A percentile compares a stretch with the other conserved stretches of the same genome.
Evolutionary conservation across 2,888 invertebrate species (phyloP).

Genomic region (Synanthedon myopaeformis): DNA sequence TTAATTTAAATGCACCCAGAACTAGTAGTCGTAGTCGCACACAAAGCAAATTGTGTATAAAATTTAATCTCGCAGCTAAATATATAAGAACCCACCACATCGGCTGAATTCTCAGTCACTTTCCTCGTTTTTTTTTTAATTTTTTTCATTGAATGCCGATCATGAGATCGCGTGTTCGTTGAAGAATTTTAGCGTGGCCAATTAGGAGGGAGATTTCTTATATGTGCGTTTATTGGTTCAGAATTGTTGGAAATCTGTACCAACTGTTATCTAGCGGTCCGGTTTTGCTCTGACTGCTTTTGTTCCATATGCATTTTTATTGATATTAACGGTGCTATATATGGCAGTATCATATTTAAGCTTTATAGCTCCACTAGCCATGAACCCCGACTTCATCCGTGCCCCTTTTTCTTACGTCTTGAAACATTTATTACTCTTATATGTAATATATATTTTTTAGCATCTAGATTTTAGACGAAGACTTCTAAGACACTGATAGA

Average conservation of each 20-base stretch:
- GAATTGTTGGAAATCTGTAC: background rate
- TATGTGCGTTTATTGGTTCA: background rate
- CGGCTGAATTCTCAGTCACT: conserved; percentile 9
- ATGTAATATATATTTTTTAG: too few species aligned
- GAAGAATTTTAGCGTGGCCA: conserved; percentile 7
- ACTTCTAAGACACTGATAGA: too few species aligned
- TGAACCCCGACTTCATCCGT: too few species aligned
- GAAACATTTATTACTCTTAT: too few species aligned
- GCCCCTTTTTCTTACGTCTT: too few species aligned
- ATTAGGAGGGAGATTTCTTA: conserved; percentile 1
- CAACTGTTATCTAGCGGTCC: conserved; percentile 10
- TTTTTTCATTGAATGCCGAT: conserved; percentile 11
- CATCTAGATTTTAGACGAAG: too few species aligned
- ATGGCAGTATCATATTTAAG: too few species aligned
- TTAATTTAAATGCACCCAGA: too few species aligned
- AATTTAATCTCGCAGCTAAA: conserved; percentile 3
- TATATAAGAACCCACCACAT: conserved; percentile 12
- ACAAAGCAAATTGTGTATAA: conserved; percentile 1
- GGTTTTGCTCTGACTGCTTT: conserved; percentile 13
- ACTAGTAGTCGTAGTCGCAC: background rate
- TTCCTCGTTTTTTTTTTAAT: conserved; percentile 12
- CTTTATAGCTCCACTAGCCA: too few species aligned
- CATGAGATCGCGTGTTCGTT: conserved; percentile 12
- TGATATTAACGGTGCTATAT: conserved; percentile 5
- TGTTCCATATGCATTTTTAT: conserved; percentile 7